Percentiles rank a stretch among this genome's conserved stretches.
Evolutionary conservation across 2,888 invertebrate genomes (phyloP).

Genomic region (Platycnemis pennipes): DNA sequence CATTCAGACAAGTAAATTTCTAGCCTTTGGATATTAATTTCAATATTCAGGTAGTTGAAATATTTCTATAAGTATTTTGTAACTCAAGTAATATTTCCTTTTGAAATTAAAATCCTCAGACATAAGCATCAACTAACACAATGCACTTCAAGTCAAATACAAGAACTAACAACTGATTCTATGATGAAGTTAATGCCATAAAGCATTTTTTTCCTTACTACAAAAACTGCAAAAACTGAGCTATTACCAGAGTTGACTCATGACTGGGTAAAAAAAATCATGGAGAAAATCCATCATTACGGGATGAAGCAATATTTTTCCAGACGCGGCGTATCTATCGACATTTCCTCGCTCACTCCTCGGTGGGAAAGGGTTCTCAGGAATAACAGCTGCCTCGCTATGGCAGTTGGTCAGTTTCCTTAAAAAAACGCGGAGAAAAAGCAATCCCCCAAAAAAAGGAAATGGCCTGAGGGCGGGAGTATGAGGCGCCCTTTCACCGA

Average conservation of each 20-base stretch:
- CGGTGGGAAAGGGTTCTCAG: background rate
- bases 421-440: slow-evolving; percentile 32
- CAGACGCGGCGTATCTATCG: background rate
- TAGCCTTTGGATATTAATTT: too few species aligned
- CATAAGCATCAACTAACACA: too few species aligned
- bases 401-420: slow-evolving; percentile 63
- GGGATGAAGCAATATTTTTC: background rate
- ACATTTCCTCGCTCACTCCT: background rate
- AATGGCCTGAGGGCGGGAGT: background rate
- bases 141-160: too few species aligned
- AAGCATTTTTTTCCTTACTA: too few species aligned
- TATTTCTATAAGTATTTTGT: too few species aligned
- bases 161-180: too few species aligned
- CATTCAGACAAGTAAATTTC: too few species aligned
- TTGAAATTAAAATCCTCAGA: too few species aligned
- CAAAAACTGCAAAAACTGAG: background rate
- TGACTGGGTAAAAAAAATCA: background rate
- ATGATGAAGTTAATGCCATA: too few species aligned
- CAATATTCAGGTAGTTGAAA: too few species aligned
- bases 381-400: slow-evolving; percentile 40
- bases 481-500: slow-evolving; percentile 36
- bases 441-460: slow-evolving; percentile 39
- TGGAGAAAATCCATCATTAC: background rate
- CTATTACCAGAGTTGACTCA: background rate
- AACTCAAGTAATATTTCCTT: too few species aligned